Base-by-base conservation (phyloP, 2,888 invertebrate species). In the Neoaliturus tenellus region DNA sequence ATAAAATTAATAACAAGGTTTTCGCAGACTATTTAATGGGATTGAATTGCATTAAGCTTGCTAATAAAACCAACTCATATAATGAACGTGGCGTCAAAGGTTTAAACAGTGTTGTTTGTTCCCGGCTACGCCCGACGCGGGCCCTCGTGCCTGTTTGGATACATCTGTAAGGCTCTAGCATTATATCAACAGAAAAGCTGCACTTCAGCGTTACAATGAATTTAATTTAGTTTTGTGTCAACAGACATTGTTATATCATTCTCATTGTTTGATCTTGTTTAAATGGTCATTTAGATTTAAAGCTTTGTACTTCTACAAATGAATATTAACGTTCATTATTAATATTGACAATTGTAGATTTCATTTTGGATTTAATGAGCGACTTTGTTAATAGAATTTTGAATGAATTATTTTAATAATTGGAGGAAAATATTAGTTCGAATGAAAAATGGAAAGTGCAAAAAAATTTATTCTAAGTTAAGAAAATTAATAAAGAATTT, bases 151-250 rank as follows among this genome's bases (percentile, higher is more conserved):
- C n/a, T n/a, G n/a, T 55, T 55, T 55, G 55, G 20, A 14, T 55
- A 55, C 55, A 55, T 23, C 55, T 55, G 55, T 20, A 23, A 55
- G 55, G 23, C 55, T 55, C 8, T 8, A 55, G 55, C 3, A 25
- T 25, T 12, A 23, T 8, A 55, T 23, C 55, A 55, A 23, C 48
- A 48, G n/a, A n/a, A 48, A 55, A 12, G 23, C 55, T 55, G 25
- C 55, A 8, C 55, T 55, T 20, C 23, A 62, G 12, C 8, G 62
- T 14, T 28, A 28, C 62, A 28, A 62, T 62, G 28, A 31, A 28
- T 62, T 62, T 62, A 62, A 62, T 62, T 62, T 31, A 14, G 4
- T 62, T 31, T 14, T 14, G 25, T 62, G 62, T 62, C 62, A 62
- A 62, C 62, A 62, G 14, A 62, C 62, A 28, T 62, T 8, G 62